phyloP scores from a whole-genome alignment of 2,113 vertebrate species.

The Microcebus lehilahytsara region DNA sequence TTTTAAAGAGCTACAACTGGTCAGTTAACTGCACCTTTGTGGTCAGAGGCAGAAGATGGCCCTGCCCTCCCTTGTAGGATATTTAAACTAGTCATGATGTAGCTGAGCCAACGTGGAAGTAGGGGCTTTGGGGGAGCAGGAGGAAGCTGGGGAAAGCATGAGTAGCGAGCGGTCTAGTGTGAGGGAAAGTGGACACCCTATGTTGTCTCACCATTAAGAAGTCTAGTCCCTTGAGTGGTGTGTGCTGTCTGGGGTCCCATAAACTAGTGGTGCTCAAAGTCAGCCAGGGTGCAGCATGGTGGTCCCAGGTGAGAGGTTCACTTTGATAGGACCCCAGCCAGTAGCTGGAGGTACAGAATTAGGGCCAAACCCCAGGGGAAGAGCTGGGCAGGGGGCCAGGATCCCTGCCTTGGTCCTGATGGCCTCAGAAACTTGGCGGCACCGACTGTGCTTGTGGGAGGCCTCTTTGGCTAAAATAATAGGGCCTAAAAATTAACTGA shows the following conservation, averaged over 20 bases:
- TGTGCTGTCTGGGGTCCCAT: background rate
- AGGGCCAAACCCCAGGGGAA: background rate
- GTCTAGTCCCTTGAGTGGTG: background rate
- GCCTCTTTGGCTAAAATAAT: background rate
- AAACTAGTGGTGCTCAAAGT: background rate
- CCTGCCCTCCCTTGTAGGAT: background rate
- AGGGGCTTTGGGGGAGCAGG: background rate
- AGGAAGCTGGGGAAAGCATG: background rate
- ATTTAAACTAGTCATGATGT: background rate
- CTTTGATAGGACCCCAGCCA: background rate
- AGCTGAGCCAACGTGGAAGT: background rate
- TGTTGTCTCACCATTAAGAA: background rate
- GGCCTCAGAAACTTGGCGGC: background rate
- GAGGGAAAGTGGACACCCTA: background rate
- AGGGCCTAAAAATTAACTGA: background rate
- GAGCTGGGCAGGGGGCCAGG: background rate
- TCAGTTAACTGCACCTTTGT: background rate
- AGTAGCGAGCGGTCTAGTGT: too few species aligned
- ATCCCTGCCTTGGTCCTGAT: background rate
- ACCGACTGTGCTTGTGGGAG: background rate
- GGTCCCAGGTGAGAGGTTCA: background rate
- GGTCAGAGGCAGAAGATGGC: background rate
- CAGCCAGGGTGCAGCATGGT: background rate
- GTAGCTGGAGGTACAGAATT: background rate
- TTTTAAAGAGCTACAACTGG: background rate